Conservation (phyloP, 2,797 vertebrate species). For the Xiphorhynchus erythropygius region DNA sequence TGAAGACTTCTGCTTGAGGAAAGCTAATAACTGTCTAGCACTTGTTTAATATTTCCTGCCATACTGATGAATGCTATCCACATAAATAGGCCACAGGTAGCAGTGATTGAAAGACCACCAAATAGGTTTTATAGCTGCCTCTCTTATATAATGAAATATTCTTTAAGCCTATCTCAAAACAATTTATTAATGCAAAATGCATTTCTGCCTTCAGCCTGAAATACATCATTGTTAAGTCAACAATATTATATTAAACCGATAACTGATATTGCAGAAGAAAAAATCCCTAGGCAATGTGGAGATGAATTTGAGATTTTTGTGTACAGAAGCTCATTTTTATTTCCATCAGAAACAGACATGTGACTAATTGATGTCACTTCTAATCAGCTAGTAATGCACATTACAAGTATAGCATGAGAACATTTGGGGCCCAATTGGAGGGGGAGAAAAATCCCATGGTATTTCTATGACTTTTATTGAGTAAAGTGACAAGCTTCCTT, state of each 20-base stretch:
- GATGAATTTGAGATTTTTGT: conserved; percentile 87
- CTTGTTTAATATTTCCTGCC: conserved; percentile 91
- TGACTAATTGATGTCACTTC: conserved; percentile 80
- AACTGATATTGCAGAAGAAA: conserved; percentile 86
- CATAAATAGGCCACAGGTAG: conserved; percentile 91
- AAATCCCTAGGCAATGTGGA: conserved; percentile 87
- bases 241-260: conserved; percentile 93
- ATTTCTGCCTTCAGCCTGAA: conserved; percentile 87
- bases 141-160: conserved; percentile 89
- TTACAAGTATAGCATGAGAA: conserved; percentile 63
- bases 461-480: conserved; percentile 58
- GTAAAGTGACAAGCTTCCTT: conserved; percentile 53
- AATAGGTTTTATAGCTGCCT: conserved; percentile 85
- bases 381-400: conserved; percentile 72
- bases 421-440: conserved; percentile 56
- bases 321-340: conserved; percentile 84
- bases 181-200: conserved; percentile 90
- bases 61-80: conserved; percentile 90
- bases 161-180: conserved; percentile 82
- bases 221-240: conserved; percentile 99
- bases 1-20: conserved; percentile 81
- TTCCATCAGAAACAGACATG: conserved; percentile 80
- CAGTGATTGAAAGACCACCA: conserved; percentile 87
- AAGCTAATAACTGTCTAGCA: conserved; percentile 91
- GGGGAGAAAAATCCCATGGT: conserved; percentile 31